phyloP scores from a whole-genome alignment of 2,797 vertebrate genomes.

The Microctenopoma stevenorrisi region DNA sequence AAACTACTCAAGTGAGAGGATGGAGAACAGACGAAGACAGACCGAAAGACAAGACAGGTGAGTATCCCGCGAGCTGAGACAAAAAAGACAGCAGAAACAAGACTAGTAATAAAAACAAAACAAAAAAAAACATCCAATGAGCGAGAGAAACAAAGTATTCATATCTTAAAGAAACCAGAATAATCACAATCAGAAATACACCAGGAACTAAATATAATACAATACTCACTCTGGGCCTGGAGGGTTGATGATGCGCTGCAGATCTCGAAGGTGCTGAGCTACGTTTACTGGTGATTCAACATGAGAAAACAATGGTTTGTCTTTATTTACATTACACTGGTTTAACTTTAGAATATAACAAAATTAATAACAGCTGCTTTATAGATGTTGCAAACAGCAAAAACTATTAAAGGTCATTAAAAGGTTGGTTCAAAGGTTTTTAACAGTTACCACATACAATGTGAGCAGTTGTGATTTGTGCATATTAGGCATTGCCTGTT shows the following conservation, averaged over 20 bases:
- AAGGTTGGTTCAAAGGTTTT: background rate
- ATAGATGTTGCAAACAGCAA: slow-evolving; percentile 2
- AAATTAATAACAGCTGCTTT: background rate
- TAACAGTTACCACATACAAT: background rate
- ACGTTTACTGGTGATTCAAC: slow-evolving; percentile 39
- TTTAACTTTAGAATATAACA: background rate
- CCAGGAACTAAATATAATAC: too few species aligned
- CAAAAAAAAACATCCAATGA: too few species aligned
- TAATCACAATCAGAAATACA: too few species aligned
- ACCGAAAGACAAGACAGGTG: too few species aligned
- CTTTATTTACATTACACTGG: background rate
- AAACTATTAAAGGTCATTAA: background rate
- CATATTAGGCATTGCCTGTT: background rate
- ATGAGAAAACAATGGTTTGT: slow-evolving; percentile 18
- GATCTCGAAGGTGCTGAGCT: slow-evolving; percentile 56
- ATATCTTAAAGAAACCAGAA: too few species aligned
- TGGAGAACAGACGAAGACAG: too few species aligned
- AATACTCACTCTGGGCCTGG: slow-evolving; percentile 58
- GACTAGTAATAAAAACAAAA: too few species aligned
- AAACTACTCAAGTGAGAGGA: too few species aligned
- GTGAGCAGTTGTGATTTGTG: background rate
- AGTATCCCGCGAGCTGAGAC: too few species aligned
- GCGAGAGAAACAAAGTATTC: too few species aligned
- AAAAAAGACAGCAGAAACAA: too few species aligned
- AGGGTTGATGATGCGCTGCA: slow-evolving; percentile 65